Percentiles rank a stretch among this genome's conserved stretches.
phyloP scores from a whole-genome alignment of 2,888 invertebrate genomes.

The Nipponacmea schrenckii region DNA sequence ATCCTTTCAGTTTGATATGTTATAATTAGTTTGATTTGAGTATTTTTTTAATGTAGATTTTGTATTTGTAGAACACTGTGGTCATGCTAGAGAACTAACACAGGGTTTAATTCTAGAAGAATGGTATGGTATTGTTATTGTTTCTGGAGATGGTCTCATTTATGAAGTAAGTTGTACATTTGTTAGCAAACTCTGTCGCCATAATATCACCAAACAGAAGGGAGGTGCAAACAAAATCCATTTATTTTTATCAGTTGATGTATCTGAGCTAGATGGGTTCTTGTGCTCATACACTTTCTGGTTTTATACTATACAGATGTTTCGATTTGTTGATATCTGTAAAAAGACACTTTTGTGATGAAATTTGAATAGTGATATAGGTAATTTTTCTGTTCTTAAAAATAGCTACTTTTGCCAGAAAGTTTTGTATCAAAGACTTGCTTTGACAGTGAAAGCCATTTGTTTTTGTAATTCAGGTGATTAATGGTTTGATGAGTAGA shows the following conservation, averaged over 20 bases:
- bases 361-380: no score
- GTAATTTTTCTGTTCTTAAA: no score
- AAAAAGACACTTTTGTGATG: no score
- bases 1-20: no score
- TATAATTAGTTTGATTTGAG: no score
- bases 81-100: slow-evolving; percentile 61
- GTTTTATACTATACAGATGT: no score
- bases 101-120: slow-evolving; percentile 47
- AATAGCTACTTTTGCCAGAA: no score
- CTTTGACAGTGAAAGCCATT: not conserved
- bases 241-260: not conserved
- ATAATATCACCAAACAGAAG: no score
- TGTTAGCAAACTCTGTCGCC: not conserved
- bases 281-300: not conserved
- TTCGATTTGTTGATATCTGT: no score
- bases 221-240: not conserved
- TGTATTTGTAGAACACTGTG: slow-evolving; percentile 61
- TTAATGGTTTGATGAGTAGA: slow-evolving; percentile 89
- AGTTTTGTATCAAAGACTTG: no score
- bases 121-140: slow-evolving; percentile 64
- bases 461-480: slow-evolving; percentile 59
- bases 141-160: slow-evolving; percentile 66
- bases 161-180: slow-evolving; percentile 57
- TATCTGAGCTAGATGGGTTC: no score
- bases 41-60: no score